Conservation (phyloP, 2,113 vertebrate species). For the Bubo blakistoni region DNA sequence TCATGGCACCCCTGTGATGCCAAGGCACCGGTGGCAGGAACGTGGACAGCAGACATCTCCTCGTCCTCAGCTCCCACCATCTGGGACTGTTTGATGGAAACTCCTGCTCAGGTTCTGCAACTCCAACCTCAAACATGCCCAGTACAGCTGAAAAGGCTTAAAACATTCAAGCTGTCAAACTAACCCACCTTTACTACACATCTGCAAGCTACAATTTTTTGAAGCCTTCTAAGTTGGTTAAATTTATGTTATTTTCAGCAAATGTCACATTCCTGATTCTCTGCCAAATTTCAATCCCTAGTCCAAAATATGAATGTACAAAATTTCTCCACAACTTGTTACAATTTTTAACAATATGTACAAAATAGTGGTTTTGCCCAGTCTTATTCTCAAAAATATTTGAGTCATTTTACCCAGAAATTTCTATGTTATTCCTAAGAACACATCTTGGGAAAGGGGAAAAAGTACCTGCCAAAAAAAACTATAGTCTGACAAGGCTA, state of each 20-base stretch:
- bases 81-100: background rate
- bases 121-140: fast-evolving
- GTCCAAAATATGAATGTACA: background rate
- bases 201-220: background rate
- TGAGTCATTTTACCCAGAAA: background rate
- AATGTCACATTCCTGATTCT: background rate
- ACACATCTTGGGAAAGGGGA: background rate
- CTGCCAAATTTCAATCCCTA: background rate
- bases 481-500: background rate
- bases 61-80: background rate
- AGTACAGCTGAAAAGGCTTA: background rate
- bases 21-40: background rate
- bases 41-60: background rate
- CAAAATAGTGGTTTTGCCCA: background rate
- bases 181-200: background rate
- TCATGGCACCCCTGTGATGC: background rate
- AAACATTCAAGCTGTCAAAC: background rate
- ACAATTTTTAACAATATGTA: background rate
- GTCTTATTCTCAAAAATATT: background rate
- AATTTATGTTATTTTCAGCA: background rate
- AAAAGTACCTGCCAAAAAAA: background rate
- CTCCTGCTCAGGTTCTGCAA: background rate
- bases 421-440: background rate
- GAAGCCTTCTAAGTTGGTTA: background rate
- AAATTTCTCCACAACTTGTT: background rate